phyloP scores from a whole-genome alignment of 2,888 invertebrate species.

The Uropetala carovei region DNA sequence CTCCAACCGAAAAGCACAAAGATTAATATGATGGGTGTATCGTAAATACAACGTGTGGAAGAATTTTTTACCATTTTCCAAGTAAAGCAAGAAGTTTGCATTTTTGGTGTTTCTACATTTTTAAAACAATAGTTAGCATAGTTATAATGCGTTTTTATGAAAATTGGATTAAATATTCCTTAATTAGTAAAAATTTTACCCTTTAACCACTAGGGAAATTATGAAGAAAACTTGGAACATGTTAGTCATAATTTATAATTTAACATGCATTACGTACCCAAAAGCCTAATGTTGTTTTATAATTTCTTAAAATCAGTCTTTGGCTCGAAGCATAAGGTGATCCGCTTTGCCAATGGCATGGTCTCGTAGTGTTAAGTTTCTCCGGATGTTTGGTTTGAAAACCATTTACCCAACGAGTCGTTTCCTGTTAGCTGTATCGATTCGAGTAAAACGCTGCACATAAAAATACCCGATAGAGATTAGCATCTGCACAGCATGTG shows the following conservation, averaged over 20 bases:
- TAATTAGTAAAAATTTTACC: conserved; percentile 22
- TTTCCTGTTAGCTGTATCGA: too few species aligned
- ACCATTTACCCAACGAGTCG: too few species aligned
- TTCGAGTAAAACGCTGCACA: too few species aligned
- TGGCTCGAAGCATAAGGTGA: not conserved
- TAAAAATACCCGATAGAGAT: too few species aligned
- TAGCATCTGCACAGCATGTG: too few species aligned
- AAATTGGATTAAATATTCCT: not conserved
- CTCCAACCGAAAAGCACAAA: not conserved
- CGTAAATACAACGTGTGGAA: conserved; percentile 41
- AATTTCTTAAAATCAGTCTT: not conserved
- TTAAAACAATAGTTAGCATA: not conserved
- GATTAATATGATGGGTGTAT: not conserved
- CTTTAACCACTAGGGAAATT: conserved; percentile 22
- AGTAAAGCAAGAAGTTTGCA: not conserved
- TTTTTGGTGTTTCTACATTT: conserved; percentile 14
- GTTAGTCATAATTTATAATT: conserved; percentile 31
- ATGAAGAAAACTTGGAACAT: not conserved
- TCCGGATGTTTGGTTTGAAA: too few species aligned
- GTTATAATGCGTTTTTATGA: conserved; percentile 11
- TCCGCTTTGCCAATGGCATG: not conserved
- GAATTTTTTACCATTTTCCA: conserved; percentile 47
- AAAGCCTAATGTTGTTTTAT: conserved; percentile 31
- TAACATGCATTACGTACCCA: conserved; percentile 53
- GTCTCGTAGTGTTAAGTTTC: not conserved